Evolutionary conservation across 2,797 vertebrate species (phyloP).

Genomic region (Crocodylus rhombifer): DNA sequence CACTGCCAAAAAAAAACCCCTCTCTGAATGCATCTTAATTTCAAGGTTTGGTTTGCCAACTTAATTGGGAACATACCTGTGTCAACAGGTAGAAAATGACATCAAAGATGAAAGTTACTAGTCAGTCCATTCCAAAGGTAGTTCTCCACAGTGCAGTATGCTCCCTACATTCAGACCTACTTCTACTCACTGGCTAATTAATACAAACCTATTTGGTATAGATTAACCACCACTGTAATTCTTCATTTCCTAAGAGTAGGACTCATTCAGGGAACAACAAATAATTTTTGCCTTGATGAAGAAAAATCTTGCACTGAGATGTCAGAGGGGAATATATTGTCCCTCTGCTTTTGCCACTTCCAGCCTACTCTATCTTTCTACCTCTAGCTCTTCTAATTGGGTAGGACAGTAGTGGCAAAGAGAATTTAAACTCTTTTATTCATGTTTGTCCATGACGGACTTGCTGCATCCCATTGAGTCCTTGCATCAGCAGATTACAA

Average conservation of each 20-base stretch:
- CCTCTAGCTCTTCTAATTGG: neutral
- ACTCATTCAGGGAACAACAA: neutral
- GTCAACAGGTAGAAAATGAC: neutral
- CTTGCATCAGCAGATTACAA: neutral
- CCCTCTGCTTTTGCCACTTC: neutral
- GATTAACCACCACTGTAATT: neutral
- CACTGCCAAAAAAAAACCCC: neutral
- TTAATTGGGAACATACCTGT: neutral
- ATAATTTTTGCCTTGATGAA: neutral
- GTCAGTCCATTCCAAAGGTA: constrained; percentile 35
- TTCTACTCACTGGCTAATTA: constrained; percentile 37
- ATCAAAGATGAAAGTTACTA: constrained; percentile 17
- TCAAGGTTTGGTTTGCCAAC: no score
- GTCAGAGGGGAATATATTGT: neutral
- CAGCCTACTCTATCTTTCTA: neutral
- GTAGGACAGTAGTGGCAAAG: neutral
- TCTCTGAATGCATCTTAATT: no score
- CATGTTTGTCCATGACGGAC: neutral
- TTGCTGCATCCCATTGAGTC: constrained; percentile 16
- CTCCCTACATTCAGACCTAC: constrained; percentile 53
- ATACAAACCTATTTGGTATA: neutral
- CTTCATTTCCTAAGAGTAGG: neutral
- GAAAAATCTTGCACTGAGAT: neutral
- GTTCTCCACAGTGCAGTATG: constrained; percentile 16
- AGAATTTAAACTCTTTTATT: neutral